Conservation (phyloP, 2,113 vertebrate genomes). For the Sinocyclocheilus anophthalmus region DNA sequence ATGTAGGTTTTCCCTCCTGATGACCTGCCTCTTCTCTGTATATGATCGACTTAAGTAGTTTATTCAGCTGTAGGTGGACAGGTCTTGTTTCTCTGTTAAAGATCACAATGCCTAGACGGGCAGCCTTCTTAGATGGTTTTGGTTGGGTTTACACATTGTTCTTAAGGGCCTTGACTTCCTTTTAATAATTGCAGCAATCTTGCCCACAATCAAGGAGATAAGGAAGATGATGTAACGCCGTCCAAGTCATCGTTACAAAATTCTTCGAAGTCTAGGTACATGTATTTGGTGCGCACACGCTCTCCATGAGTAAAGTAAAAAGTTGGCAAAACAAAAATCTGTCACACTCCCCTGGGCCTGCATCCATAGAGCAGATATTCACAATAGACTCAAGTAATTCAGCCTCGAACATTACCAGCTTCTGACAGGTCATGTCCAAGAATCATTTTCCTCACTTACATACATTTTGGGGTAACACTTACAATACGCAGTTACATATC, state of each 20-base stretch:
- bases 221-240: conserved; percentile 62
- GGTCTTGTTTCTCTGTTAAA: conserved; percentile 63
- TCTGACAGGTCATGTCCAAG: too few species aligned
- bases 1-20: conserved; percentile 66
- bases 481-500: too few species aligned
- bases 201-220: conserved; percentile 66
- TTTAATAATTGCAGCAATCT: conserved; percentile 67
- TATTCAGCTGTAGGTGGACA: conserved; percentile 75
- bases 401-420: too few species aligned
- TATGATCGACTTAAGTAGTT: conserved; percentile 74
- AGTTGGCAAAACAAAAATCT: neutral
- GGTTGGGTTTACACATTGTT: too few species aligned
- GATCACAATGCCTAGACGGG: conserved; percentile 58
- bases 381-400: too few species aligned
- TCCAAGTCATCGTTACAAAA: conserved; percentile 57
- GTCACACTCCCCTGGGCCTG: too few species aligned
- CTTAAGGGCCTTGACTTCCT: conserved; percentile 66
- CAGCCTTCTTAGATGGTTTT: conserved; percentile 57
- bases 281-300: conserved; percentile 42
- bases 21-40: conserved; percentile 64
- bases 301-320: neutral
- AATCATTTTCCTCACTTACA: too few species aligned
- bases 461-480: too few species aligned
- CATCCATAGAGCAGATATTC: too few species aligned
- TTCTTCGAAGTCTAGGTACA: conserved; percentile 54